Evolutionary conservation across 2,113 vertebrate species (phyloP), one percentile per base, ranked within the genome.

Genomic region (Dicerorhinus sumatrensis): DNA sequence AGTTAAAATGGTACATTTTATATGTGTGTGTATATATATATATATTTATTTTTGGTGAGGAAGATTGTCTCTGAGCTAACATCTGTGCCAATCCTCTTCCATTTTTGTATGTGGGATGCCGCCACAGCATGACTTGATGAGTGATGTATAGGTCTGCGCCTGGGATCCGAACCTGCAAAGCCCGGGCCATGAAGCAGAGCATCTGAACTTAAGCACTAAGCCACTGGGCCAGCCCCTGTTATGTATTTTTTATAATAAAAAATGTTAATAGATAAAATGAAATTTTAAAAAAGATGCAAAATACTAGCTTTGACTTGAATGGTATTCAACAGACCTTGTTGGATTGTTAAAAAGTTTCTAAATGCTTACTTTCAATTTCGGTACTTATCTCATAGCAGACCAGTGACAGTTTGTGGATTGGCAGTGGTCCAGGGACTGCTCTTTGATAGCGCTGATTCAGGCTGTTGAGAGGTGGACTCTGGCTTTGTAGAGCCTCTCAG

Each of bases 351-450:
- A 21, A 88, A 42, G 29, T 84, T 73, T 87, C 70, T 36, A 67
- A 84, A 96, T 27, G 42, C 51, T 79, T 77, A 11, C 39, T 91
- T 73, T 88, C 62, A 4, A 20, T 81, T 75, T 93, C 51, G 58
- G 36, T 51, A 14, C 39, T 65, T 51, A n/a, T 5, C 70, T 79
- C 31, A 6, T 6, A 31, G 70, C 65, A n/a, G 65, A 56, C 2
- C 14, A 4, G 8, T 31, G 18, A 21, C 6, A 3, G 5, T 6
- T 3, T 65, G 33, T 33, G 65, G 58, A 7, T 39, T 36, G 51
- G 73, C 60, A 13, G 31, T 0, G 0, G 4, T 14, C 31, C 1
- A 2, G 25, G 27, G 60, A 36, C 27, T n/a, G 17, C 42, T 70
- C 58, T 36, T 62, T 46, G 77, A 58, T 2, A 20, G 62, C 1